Evolutionary conservation across 2,113 vertebrate genomes (phyloP).

Genomic region (Phalacrocorax pelagicus): DNA sequence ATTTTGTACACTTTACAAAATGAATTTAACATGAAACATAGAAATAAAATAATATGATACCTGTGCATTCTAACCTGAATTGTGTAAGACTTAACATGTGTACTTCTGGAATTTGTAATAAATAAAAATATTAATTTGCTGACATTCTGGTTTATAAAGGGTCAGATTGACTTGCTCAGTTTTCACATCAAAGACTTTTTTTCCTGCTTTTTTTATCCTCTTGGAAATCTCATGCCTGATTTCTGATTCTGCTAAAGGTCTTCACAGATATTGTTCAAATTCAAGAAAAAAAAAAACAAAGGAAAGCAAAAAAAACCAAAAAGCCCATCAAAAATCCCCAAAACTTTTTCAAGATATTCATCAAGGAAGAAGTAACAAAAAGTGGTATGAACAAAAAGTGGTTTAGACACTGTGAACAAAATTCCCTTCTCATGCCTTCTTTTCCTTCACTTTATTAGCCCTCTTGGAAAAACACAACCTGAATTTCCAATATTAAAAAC

Average conservation of each 20-base stretch:
- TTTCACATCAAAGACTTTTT: background rate
- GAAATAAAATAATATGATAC: background rate
- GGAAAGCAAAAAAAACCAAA: background rate
- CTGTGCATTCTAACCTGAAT: background rate
- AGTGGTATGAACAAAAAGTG: background rate
- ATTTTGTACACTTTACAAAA: background rate
- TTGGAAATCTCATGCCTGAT: background rate
- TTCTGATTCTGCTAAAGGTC: background rate
- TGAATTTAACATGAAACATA: background rate
- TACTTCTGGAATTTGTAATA: background rate
- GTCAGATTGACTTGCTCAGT: background rate
- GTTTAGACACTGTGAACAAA: background rate
- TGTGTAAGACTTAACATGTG: background rate
- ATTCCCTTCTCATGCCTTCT: background rate
- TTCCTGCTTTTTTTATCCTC: background rate
- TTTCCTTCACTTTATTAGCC: background rate
- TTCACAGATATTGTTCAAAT: background rate
- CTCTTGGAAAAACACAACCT: background rate
- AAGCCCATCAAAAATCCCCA: background rate
- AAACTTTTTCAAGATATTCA: background rate
- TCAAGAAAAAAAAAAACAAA: background rate
- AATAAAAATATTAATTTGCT: background rate
- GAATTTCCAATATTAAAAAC: background rate
- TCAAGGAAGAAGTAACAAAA: background rate
- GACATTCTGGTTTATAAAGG: background rate